A percentile compares a stretch with the other conserved stretches of the same genome.
Evolutionary conservation across 2,888 invertebrate species (phyloP).

Genomic region (Nomada fucata): DNA sequence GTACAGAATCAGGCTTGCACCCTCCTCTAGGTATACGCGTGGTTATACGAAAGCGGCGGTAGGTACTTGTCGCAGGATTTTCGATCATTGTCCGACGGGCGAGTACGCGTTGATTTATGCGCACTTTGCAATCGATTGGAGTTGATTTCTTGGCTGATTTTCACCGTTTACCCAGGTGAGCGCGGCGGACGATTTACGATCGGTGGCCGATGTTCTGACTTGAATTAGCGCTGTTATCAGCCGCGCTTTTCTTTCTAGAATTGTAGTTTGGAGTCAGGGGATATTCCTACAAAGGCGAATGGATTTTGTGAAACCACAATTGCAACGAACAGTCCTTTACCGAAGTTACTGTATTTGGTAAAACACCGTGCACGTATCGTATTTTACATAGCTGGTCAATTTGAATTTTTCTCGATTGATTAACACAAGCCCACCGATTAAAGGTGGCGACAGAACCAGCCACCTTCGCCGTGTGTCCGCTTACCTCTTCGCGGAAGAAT

Average conservation of each 20-base stretch:
- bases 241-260: slow-evolving; percentile 50
- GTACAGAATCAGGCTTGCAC: too few relatives aligned
- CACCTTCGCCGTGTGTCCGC: background rate
- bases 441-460: background rate
- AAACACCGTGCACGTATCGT: too few relatives aligned
- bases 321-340: slow-evolving; percentile 4
- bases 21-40: too few relatives aligned
- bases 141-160: background rate
- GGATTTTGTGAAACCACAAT: background rate
- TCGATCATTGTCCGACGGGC: too few relatives aligned
- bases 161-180: slow-evolving; percentile 21
- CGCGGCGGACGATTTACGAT: slow-evolving; percentile 53
- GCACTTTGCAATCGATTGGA: slow-evolving; percentile 55
- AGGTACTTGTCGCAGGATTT: too few relatives aligned
- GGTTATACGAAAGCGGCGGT: too few relatives aligned
- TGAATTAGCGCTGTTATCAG: slow-evolving; percentile 65
- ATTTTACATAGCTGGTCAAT: too few relatives aligned
- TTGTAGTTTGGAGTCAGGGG: slow-evolving; percentile 28
- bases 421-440: slow-evolving; percentile 7
- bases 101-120: slow-evolving; percentile 17
- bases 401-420: background rate
- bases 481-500: slow-evolving; percentile 51
- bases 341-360: background rate
- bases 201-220: slow-evolving; percentile 46
- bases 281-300: too few relatives aligned